Conservation (phyloP, 2,797 vertebrate genomes). For the Danio aesculapii region DNA sequence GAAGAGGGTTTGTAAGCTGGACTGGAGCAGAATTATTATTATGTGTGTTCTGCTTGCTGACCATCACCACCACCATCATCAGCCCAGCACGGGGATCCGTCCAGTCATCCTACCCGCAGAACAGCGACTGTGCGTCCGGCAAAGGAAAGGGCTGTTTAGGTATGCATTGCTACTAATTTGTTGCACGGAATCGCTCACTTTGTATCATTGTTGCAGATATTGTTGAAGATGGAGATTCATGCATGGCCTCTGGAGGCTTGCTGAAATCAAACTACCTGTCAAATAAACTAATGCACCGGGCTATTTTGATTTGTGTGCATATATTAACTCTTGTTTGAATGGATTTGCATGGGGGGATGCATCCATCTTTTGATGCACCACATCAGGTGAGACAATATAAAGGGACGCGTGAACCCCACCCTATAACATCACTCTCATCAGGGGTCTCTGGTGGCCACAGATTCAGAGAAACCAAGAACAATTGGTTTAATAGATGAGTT, state of each 20-base stretch:
- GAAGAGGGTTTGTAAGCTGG: conserved; percentile 18
- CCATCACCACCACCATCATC: conserved; percentile 48
- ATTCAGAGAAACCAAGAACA: background rate
- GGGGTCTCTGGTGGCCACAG: background rate
- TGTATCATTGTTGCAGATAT: conserved; percentile 28
- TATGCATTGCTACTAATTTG: conserved; percentile 17
- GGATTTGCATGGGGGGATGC: background rate
- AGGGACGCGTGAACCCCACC: conserved; percentile 56
- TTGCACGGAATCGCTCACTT: conserved; percentile 16
- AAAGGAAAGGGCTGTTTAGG: conserved; percentile 64
- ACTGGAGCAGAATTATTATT: conserved; percentile 25
- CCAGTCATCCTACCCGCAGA: conserved; percentile 57
- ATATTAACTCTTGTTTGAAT: background rate
- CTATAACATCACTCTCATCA: conserved; percentile 43
- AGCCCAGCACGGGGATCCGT: conserved; percentile 54
- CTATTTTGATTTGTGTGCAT: background rate
- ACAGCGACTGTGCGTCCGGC: conserved; percentile 56
- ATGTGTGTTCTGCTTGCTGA: conserved; percentile 54
- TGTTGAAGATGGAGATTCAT: conserved; percentile 33
- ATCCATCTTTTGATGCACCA: conserved; percentile 4
- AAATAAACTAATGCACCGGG: conserved; percentile 17
- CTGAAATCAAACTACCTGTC: conserved; percentile 26
- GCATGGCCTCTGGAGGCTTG: conserved; percentile 40
- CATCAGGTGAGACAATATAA: conserved; percentile 45
- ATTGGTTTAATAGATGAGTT: background rate